Evolutionary conservation across 2,797 vertebrate genomes (phyloP).

Genomic region (Nannoperca australis): DNA sequence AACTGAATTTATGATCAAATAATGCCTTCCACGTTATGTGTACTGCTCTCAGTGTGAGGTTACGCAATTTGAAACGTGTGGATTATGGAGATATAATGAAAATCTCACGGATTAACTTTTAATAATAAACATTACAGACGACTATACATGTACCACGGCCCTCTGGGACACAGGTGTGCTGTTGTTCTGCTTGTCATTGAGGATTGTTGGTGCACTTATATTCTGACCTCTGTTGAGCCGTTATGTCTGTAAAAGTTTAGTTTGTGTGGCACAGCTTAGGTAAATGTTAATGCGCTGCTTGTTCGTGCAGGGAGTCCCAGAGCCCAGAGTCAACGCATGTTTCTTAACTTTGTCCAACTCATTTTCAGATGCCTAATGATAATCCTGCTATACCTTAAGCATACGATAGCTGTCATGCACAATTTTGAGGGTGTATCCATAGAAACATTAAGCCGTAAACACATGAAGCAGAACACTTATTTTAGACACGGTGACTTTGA

Average conservation of each 20-base stretch:
- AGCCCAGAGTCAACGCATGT: neutral
- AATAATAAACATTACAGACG: neutral
- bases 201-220: neutral
- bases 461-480: neutral
- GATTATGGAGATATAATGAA: neutral
- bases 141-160: no score
- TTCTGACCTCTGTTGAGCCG: neutral
- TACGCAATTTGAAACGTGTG: neutral
- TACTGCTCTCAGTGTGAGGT: neutral
- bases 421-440: neutral
- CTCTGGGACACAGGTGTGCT: neutral
- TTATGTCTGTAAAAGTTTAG: neutral
- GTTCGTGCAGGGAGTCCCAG: neutral
- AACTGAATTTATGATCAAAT: neutral
- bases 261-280: neutral
- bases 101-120: neutral
- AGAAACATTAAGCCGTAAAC: neutral
- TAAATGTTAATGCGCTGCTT: neutral
- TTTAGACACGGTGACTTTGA: neutral
- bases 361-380: neutral
- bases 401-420: neutral
- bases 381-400: neutral
- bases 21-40: neutral
- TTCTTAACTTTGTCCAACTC: neutral
- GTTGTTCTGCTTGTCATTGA: neutral